A percentile compares a stretch with the other conserved stretches of the same genome.
Conservation (phyloP, 1,140 invertebrate species). For the Aphis craccivora region DNA sequence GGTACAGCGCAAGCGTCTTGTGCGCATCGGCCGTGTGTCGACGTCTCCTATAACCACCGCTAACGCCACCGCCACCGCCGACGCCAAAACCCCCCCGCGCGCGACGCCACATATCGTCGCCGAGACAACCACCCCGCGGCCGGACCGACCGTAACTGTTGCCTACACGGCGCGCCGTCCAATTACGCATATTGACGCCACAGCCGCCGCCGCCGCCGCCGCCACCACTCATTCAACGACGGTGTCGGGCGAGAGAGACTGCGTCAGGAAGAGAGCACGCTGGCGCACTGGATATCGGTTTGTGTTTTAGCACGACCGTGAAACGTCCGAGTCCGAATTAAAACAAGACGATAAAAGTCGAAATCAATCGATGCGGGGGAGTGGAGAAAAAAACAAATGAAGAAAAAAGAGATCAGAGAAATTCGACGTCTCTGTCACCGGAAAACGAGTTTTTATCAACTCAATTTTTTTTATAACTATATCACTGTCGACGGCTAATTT, state of each 20-base stretch:
- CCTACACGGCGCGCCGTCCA: slow-evolving; percentile 45
- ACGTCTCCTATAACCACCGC: not conserved
- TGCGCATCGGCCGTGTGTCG: slow-evolving; percentile 19
- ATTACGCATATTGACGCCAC: slow-evolving; percentile 56
- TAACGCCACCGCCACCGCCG: not conserved
- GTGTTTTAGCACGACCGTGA: not conserved
- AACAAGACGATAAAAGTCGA: not conserved
- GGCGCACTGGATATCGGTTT: not conserved
- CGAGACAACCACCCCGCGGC: not conserved
- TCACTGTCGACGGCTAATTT: not conserved
- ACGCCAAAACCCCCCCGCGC: not conserved
- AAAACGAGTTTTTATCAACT: not conserved
- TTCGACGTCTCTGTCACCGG: not conserved
- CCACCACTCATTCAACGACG: not conserved
- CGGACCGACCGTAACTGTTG: slow-evolving; percentile 30
- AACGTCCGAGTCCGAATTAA: not conserved
- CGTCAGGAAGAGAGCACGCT: not conserved
- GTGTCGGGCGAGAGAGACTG: not conserved
- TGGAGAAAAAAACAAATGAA: not conserved
- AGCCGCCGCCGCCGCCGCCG: not conserved
- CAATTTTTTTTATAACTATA: no score
- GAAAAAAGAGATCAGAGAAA: not conserved
- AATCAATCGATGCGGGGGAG: not conserved
- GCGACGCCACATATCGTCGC: not conserved
- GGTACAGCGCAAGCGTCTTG: slow-evolving; percentile 39